These are phyloP conservation scores for Jaculus jaculus DNA, from an alignment of 2,113 vertebrate genomes.

Conservation along the genomic window DNA sequence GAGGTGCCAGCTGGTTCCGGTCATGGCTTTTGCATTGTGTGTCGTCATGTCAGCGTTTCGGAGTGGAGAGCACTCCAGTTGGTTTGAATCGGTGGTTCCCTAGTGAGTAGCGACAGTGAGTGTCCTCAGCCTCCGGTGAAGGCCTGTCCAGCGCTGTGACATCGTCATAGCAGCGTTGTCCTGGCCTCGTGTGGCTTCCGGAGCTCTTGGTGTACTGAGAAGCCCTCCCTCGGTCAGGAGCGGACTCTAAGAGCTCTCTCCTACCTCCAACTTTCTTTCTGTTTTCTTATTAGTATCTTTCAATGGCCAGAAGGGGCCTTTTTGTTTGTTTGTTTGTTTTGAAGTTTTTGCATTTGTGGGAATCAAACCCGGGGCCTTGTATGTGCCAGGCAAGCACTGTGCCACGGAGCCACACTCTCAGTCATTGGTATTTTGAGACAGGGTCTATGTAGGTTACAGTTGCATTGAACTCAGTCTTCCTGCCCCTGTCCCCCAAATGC, in stretches of 20 bases:
- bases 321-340: background rate
- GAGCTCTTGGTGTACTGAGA: too few species aligned
- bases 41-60: background rate
- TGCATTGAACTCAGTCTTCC: background rate
- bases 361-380: background rate
- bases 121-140: background rate
- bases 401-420: background rate
- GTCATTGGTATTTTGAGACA: background rate
- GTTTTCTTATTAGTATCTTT: background rate
- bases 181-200: accelerated
- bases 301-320: too few species aligned
- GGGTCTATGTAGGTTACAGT: background rate
- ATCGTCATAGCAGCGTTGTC: accelerated
- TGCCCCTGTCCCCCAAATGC: background rate
- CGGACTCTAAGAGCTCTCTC: background rate
- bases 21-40: background rate
- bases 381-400: background rate
- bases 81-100: background rate
- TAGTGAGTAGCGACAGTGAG: accelerated
- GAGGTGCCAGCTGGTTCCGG: background rate
- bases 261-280: too few species aligned
- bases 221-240: background rate
- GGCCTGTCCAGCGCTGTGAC: too few species aligned
- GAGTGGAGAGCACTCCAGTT: too few species aligned
- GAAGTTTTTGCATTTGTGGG: background rate